phyloP scores from a whole-genome alignment of 2,113 vertebrate species.

The Eurystomus gularis region DNA sequence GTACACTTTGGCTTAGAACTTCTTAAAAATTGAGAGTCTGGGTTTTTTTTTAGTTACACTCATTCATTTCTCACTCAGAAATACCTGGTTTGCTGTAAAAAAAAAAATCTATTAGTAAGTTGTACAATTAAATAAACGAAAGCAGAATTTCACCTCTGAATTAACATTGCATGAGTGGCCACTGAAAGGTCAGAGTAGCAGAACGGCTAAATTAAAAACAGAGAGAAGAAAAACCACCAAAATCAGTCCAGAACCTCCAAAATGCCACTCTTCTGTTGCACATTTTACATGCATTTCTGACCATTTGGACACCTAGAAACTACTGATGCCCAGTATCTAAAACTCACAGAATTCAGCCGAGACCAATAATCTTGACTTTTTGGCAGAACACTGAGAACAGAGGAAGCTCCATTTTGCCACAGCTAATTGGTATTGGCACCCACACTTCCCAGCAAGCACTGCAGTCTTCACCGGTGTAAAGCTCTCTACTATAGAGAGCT shows the following conservation, averaged over 20 bases:
- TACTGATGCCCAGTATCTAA: background rate
- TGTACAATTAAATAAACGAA: background rate
- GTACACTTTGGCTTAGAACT: background rate
- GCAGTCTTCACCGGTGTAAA: rapidly evolving
- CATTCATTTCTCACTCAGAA: background rate
- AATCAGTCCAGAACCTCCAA: background rate
- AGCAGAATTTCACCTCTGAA: background rate
- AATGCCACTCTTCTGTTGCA: background rate
- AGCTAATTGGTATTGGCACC: background rate
- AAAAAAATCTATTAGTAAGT: background rate
- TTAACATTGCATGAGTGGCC: background rate
- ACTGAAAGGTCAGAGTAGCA: background rate
- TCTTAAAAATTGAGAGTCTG: background rate
- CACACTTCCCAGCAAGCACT: background rate
- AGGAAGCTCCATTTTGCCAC: background rate
- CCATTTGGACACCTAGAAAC: background rate
- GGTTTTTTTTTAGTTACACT: background rate
- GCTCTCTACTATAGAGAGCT: rapidly evolving
- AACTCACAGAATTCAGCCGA: background rate
- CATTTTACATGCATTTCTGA: background rate
- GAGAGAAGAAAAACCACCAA: background rate
- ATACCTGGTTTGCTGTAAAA: background rate
- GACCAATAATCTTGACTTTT: background rate
- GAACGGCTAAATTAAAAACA: background rate
- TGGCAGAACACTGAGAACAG: background rate